Evolutionary conservation across 2,888 invertebrate species (phyloP).

Genomic region (Onchidella celtica): DNA sequence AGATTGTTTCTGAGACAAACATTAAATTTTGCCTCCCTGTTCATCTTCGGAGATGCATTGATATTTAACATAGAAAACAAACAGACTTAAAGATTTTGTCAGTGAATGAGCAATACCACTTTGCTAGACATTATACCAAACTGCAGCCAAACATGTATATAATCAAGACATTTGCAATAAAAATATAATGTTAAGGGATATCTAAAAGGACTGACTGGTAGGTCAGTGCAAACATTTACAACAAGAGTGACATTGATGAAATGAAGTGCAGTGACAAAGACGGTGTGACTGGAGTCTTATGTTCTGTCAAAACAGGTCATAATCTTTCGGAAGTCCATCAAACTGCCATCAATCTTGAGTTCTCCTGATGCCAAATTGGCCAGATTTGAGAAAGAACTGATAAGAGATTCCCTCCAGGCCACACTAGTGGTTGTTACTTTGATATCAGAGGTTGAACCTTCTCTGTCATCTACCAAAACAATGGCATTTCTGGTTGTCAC

Average conservation of each 20-base stretch:
- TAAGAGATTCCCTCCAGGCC: constrained; percentile 62
- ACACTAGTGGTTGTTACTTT: constrained; percentile 55
- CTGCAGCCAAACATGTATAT: too few relatives aligned
- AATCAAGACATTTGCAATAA: too few relatives aligned
- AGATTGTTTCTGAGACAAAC: too few relatives aligned
- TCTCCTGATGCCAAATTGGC: constrained; percentile 60
- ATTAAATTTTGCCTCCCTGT: too few relatives aligned
- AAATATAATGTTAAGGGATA: too few relatives aligned
- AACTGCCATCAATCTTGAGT: constrained; percentile 62
- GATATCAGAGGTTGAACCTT: constrained; percentile 53
- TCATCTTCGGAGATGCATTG: too few relatives aligned
- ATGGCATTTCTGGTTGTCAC: constrained; percentile 65
- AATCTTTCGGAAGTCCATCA: constrained; percentile 59
- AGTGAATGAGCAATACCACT: too few relatives aligned
- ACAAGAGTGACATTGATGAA: not conserved
- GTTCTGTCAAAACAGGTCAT: constrained; percentile 66
- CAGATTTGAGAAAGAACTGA: constrained; percentile 50
- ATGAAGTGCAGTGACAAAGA: not conserved
- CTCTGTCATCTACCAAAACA: constrained; percentile 53
- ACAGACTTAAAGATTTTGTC: not conserved
- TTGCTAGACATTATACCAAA: too few relatives aligned
- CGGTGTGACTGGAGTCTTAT: not conserved
- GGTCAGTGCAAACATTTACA: not conserved
- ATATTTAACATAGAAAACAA: not conserved
- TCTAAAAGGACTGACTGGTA: too few relatives aligned